Evolutionary conservation across 2,797 vertebrate species (phyloP), one percentile per base, ranked within the genome.

Genomic region (Acanthurus lineatus): DNA sequence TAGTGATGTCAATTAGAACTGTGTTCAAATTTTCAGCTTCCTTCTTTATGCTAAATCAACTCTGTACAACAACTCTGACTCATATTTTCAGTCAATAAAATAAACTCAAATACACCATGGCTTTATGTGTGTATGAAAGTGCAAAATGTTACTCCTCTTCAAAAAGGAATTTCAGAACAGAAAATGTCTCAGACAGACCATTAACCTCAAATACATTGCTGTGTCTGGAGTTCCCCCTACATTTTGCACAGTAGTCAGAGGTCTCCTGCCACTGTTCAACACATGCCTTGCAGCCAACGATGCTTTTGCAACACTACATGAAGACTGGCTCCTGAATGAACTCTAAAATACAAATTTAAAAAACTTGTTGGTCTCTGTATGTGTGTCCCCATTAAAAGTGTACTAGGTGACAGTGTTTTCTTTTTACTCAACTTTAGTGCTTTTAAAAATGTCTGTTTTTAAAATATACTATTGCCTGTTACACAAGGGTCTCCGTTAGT

Each of bases 181-280:
- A 69, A 57, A 69, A 57, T 57, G 66, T 19, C 53, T 69, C 66
- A 35, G 54, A 48, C 42, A 48, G 42, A 58, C 54, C 54, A 48
- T 47, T 69, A 20, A 58, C 28, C 38, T 69, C 67, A 20, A 56
- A 69, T 32, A 57, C 32, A 42, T 5, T 47, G 22, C 19, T 69
- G 22, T 19, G 17, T 47, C 16, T 5, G 2, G 40, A n/a, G n/a
- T n/a, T n/a, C n/a, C n/a, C n/a, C n/a, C n/a, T n/a, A n/a, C n/a
- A n/a, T n/a, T n/a, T n/a, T 28, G 16, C 40, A 69, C 66, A 45
- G 40, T 47, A 17, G 6, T 19, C 66, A 47, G 66, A 52, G 32
- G 19, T 66, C 40, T 15, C 22, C 11, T 47, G 38, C 53, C 53
- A 57, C 53, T 32, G 40, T 47, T 69, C 53, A n/a, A n/a, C 25